A percentile compares a stretch with the other conserved stretches of the same genome.
phyloP scores from a whole-genome alignment of 2,888 invertebrate species.

The Hydrotaea diabolus region DNA sequence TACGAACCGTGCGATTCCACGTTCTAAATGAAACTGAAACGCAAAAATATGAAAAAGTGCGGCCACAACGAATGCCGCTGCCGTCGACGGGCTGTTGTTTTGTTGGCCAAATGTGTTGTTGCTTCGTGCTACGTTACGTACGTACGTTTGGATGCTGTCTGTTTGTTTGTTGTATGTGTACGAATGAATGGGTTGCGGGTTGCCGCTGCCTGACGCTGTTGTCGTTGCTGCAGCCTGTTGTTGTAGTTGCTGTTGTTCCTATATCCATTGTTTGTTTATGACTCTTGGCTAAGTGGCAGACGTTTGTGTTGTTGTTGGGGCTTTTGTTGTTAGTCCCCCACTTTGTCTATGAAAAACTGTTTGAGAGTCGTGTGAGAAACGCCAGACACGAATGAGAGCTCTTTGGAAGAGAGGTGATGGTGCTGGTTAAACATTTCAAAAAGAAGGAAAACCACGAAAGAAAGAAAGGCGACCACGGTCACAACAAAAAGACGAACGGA shows the following conservation, averaged over 20 bases:
- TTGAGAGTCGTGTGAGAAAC: conserved; percentile 58
- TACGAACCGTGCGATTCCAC: conserved; percentile 74
- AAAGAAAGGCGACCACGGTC: background rate
- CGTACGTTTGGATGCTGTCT: conserved; percentile 43
- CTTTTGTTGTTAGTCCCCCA: conserved; percentile 56
- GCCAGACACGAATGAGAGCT: conserved; percentile 36
- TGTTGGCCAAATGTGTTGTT: conserved; percentile 54
- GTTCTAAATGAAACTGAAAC: conserved; percentile 77
- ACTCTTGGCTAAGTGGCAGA: conserved; percentile 37
- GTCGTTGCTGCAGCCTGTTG: conserved; percentile 27
- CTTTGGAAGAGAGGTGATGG: conserved; percentile 12
- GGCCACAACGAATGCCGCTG: conserved; percentile 59
- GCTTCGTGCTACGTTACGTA: too few species aligned
- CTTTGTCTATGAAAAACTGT: conserved; percentile 53
- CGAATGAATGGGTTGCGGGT: conserved; percentile 32
- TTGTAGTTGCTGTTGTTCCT: conserved; percentile 29
- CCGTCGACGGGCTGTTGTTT: conserved; percentile 13
- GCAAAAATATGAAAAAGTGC: conserved; percentile 73
- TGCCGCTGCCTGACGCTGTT: conserved; percentile 46
- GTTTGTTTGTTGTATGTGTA: conserved; percentile 9
- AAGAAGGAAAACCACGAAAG: background rate
- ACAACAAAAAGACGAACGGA: background rate
- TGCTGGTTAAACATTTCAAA: conserved; percentile 16
- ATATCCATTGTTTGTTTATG: conserved; percentile 33
- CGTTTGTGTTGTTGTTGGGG: conserved; percentile 47